phyloP scores from a whole-genome alignment of 2,113 vertebrate species.

The Urocitellus parryii region DNA sequence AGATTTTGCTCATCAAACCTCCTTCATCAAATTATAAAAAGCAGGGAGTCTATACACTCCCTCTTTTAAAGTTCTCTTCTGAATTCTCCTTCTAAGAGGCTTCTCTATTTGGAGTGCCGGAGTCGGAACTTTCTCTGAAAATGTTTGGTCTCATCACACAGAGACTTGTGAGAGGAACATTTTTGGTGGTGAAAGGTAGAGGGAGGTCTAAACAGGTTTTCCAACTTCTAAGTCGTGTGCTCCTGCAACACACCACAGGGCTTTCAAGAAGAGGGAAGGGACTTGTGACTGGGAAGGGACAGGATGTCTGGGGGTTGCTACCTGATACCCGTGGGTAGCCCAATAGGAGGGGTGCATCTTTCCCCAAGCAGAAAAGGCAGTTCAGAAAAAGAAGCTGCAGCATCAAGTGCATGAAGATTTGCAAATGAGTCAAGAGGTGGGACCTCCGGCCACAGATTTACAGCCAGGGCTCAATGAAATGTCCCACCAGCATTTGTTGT shows the following conservation, averaged over 20 bases:
- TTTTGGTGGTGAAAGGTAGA: background rate
- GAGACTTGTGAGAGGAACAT: too few species aligned
- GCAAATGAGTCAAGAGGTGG: background rate
- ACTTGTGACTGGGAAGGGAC: too few species aligned
- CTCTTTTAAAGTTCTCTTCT: background rate
- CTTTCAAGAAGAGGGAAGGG: background rate
- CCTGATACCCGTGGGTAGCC: background rate
- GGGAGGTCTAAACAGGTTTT: background rate
- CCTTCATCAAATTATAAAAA: background rate
- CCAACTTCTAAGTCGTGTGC: background rate
- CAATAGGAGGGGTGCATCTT: background rate
- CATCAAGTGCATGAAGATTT: too few species aligned
- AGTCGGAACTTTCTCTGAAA: background rate
- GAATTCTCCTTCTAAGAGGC: background rate
- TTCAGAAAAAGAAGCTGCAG: background rate
- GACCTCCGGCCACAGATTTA: background rate
- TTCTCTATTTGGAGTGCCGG: background rate
- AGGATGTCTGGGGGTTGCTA: background rate
- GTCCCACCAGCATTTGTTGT: background rate
- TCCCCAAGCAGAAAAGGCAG: background rate
- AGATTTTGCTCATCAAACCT: background rate
- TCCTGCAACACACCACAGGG: background rate
- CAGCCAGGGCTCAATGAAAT: background rate
- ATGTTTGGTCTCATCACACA: background rate
- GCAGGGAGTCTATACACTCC: background rate